Evolutionary conservation across 1,140 invertebrate genomes (phyloP).

Genomic region (Papilio xuthus): DNA sequence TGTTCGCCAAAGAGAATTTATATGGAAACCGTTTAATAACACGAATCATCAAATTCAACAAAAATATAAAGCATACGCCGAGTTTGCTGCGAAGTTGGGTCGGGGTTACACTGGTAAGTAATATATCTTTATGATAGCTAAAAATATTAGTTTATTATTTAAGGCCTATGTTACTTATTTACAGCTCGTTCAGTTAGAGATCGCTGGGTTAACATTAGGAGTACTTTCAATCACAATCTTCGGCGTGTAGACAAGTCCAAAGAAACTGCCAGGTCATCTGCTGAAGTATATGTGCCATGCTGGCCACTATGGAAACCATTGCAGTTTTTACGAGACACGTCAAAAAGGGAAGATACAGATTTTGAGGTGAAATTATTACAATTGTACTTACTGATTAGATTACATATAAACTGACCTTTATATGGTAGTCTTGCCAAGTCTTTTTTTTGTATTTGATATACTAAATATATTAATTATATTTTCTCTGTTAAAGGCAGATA

Average conservation of each 20-base stretch:
- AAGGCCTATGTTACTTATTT: slow-evolving; percentile 39
- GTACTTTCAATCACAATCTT: slow-evolving; percentile 74
- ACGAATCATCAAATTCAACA: slow-evolving; percentile 75
- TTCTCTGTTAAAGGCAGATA: too few relatives aligned
- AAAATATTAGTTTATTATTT: not conserved
- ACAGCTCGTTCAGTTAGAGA: slow-evolving; percentile 72
- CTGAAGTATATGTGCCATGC: slow-evolving; percentile 71
- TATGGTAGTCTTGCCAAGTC: not conserved
- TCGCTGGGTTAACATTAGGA: slow-evolving; percentile 76
- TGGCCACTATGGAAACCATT: slow-evolving; percentile 77
- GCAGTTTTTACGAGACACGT: slow-evolving; percentile 64
- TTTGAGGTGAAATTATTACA: slow-evolving; percentile 53
- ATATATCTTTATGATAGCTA: not conserved
- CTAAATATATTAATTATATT: not conserved
- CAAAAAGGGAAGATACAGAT: slow-evolving; percentile 52
- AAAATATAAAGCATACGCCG: slow-evolving; percentile 75
- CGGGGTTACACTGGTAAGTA: slow-evolving; percentile 67
- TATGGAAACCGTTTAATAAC: slow-evolving; percentile 71
- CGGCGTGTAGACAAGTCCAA: slow-evolving; percentile 66
- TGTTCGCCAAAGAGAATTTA: slow-evolving; percentile 64
- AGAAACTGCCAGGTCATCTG: slow-evolving; percentile 50
- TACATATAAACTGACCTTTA: not conserved
- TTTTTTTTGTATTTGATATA: not conserved
- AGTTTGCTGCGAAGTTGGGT: slow-evolving; percentile 68
- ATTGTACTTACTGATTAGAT: not conserved